Conservation (phyloP, 2,113 vertebrate species). For the Eolophus roseicapilla region DNA sequence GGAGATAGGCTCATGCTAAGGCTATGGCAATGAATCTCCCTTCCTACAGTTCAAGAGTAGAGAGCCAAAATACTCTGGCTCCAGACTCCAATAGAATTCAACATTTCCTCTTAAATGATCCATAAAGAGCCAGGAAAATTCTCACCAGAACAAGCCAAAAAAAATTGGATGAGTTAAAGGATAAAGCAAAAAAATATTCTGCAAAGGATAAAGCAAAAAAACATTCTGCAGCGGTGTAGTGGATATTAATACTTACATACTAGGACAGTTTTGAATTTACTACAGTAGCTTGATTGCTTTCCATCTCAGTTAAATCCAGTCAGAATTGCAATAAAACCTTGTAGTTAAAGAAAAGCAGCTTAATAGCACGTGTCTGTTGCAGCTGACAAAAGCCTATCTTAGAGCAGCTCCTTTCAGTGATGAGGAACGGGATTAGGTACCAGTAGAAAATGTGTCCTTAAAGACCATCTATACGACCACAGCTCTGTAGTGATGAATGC, state of each 20-base stretch:
- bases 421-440: neutral
- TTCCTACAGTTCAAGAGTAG: neutral
- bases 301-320: slow-evolving; percentile 8
- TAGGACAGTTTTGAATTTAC: slow-evolving; percentile 17
- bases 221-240: neutral
- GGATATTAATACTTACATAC: slow-evolving; percentile 21
- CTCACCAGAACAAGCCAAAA: neutral
- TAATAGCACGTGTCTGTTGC: slow-evolving; percentile 1
- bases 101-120: slow-evolving; percentile 55
- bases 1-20: neutral
- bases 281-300: slow-evolving; percentile 44
- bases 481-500: slow-evolving; percentile 24
- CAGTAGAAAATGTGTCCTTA: slow-evolving; percentile 15
- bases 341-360: slow-evolving; percentile 13
- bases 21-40: neutral
- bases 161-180: slow-evolving; percentile 33
- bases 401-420: slow-evolving; percentile 12
- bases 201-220: slow-evolving; percentile 21
- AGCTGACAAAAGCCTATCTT: slow-evolving; percentile 1
- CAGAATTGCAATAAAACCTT: slow-evolving; percentile 36
- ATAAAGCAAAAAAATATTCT: slow-evolving; percentile 12
- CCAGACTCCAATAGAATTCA: slow-evolving; percentile 3
- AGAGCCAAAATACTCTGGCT: slow-evolving; percentile 46
- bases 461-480: neutral
- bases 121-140: slow-evolving; percentile 44